Conservation (phyloP, 2,113 vertebrate genomes). For the Coreoperca whiteheadi region DNA sequence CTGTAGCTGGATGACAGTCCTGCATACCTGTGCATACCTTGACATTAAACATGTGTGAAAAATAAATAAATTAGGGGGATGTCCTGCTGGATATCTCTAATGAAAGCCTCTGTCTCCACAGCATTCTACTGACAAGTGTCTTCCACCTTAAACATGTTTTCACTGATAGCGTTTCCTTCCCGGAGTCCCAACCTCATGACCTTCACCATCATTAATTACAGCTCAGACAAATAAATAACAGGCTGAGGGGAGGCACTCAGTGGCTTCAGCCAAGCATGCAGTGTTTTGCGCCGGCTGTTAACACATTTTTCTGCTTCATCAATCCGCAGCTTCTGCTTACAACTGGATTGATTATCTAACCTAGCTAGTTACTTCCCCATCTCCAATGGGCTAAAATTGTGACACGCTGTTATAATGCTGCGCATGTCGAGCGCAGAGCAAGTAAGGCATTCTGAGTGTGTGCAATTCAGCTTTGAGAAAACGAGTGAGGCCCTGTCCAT, state of each 20-base stretch:
- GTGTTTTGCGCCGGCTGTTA: conserved; percentile 47
- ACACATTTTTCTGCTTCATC: conserved; percentile 46
- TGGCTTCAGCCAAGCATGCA: conserved; percentile 41
- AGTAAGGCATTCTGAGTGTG: background rate
- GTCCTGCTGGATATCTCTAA: conserved; percentile 11
- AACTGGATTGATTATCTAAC: conserved; percentile 14
- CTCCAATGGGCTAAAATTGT: background rate
- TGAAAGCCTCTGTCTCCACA: conserved; percentile 22
- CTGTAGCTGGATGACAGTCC: background rate
- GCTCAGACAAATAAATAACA: conserved; percentile 70
- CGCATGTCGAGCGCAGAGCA: background rate
- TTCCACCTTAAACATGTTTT: conserved; percentile 57
- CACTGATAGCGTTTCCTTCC: conserved; percentile 54
- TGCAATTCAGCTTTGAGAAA: background rate
- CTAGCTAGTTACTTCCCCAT: background rate
- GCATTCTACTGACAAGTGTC: conserved; percentile 33
- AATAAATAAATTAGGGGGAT: background rate
- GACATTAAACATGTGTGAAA: background rate
- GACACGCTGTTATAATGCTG: background rate
- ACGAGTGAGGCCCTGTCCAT: too few species aligned
- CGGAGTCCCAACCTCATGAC: conserved; percentile 47
- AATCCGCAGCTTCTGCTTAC: conserved; percentile 10
- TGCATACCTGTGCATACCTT: background rate
- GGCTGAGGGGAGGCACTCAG: conserved; percentile 32
- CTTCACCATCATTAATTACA: conserved; percentile 63